Percentiles rank a stretch among this genome's conserved stretches.
Conservation (phyloP, 53 echinoderm and acorn worm genomes). For the Echinometra lucunter region DNA sequence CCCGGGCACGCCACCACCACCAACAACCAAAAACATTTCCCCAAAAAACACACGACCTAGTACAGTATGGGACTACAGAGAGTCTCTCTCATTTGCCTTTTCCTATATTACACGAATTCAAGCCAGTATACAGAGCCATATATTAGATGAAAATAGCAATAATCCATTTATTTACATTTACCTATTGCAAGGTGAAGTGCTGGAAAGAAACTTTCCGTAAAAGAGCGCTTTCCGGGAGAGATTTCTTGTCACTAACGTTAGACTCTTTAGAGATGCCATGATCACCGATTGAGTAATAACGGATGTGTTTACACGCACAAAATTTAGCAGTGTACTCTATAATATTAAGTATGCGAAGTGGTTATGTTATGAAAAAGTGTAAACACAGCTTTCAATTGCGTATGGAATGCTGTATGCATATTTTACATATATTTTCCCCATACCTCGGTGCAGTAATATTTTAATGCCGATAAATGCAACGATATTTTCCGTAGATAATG, state of each 20-base stretch:
- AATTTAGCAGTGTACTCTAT: neutral
- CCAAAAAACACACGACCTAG: neutral
- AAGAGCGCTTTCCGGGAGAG: neutral
- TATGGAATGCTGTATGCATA: neutral
- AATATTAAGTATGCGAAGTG: neutral
- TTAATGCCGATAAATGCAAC: too few species aligned
- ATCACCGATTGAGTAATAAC: neutral
- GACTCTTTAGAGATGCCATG: neutral
- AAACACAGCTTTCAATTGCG: neutral
- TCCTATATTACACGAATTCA: neutral
- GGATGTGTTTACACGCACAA: neutral
- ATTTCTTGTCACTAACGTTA: neutral
- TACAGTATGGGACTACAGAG: neutral
- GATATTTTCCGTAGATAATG: too few species aligned
- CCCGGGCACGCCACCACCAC: neutral
- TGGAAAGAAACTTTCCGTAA: neutral
- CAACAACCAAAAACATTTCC: neutral
- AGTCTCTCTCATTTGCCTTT: neutral
- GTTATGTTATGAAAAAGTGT: neutral
- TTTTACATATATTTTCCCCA: too few species aligned
- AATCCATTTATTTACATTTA: neutral
- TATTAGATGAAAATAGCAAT: neutral
- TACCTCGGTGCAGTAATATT: too few species aligned
- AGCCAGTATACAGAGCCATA: neutral
- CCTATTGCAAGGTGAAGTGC: neutral